Percentiles rank a stretch among this genome's conserved stretches.
phyloP scores from a whole-genome alignment of 2,797 vertebrate species.

The Austrolebias charrua region DNA sequence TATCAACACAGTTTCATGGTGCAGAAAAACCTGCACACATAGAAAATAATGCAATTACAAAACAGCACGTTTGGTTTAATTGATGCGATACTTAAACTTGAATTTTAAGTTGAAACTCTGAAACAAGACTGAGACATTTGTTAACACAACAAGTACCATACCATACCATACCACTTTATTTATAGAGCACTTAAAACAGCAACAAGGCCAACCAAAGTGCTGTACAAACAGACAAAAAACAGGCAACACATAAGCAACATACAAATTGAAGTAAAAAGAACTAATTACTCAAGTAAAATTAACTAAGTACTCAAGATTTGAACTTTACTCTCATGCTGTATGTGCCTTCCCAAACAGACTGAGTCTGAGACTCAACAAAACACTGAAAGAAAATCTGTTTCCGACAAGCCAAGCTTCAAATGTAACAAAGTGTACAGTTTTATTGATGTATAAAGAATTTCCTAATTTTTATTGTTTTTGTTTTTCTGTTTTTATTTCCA shows the following conservation, averaged over 20 bases:
- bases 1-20: not conserved
- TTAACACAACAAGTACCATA: too few relatives aligned
- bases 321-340: not conserved
- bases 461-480: conserved; percentile 14
- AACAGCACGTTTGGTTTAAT: not conserved
- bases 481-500: conserved; percentile 51
- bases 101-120: too few relatives aligned
- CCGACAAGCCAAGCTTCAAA: not conserved
- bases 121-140: too few relatives aligned
- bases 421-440: not conserved
- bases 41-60: not conserved
- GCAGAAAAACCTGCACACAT: not conserved
- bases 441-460: not conserved
- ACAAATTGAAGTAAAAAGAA: too few relatives aligned
- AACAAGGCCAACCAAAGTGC: too few relatives aligned
- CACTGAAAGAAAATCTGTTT: not conserved
- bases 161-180: too few relatives aligned
- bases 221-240: too few relatives aligned
- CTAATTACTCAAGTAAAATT: too few relatives aligned
- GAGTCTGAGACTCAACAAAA: not conserved
- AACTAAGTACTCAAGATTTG: not conserved
- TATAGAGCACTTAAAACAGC: too few relatives aligned
- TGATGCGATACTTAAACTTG: too few relatives aligned
- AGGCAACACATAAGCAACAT: too few relatives aligned
- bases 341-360: not conserved